Evolutionary conservation across 2,797 vertebrate species (phyloP).

Genomic region (Chrysocyon brachyurus): DNA sequence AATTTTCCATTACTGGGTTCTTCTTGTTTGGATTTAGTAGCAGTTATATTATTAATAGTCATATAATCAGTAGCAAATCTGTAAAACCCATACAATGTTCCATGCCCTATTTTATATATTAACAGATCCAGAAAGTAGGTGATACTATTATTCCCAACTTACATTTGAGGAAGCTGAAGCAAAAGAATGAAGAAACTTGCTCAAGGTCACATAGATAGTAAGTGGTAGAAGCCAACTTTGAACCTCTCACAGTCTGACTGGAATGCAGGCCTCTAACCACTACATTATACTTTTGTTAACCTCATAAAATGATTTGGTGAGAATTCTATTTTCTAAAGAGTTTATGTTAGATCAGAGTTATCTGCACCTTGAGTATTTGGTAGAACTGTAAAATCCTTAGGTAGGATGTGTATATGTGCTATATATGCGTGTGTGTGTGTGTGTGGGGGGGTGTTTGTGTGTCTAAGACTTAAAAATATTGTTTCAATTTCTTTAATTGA

Average conservation of each 20-base stretch:
- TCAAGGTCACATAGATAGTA: background rate
- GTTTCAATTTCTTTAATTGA: background rate
- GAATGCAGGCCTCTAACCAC: background rate
- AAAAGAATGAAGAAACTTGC: background rate
- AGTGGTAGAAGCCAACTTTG: background rate
- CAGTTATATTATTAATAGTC: background rate
- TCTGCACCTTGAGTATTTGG: background rate
- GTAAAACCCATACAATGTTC: background rate
- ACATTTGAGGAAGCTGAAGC: background rate
- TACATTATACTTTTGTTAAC: background rate
- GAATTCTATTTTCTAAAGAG: constrained; percentile 4
- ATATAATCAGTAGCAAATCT: background rate
- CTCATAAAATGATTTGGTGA: background rate
- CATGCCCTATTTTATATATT: background rate
- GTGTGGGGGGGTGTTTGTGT: background rate
- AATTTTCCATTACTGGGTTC: background rate
- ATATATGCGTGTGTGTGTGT: background rate
- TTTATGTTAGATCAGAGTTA: constrained; percentile 3
- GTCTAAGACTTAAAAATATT: background rate
- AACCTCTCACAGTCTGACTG: background rate
- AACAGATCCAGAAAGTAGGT: background rate
- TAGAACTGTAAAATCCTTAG: background rate
- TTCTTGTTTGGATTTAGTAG: background rate
- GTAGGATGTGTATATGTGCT: background rate
- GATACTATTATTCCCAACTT: background rate